Evolutionary conservation across 2,113 vertebrate genomes (phyloP), one percentile per base, ranked within the genome.

Genomic region (Tetrax tetrax): DNA sequence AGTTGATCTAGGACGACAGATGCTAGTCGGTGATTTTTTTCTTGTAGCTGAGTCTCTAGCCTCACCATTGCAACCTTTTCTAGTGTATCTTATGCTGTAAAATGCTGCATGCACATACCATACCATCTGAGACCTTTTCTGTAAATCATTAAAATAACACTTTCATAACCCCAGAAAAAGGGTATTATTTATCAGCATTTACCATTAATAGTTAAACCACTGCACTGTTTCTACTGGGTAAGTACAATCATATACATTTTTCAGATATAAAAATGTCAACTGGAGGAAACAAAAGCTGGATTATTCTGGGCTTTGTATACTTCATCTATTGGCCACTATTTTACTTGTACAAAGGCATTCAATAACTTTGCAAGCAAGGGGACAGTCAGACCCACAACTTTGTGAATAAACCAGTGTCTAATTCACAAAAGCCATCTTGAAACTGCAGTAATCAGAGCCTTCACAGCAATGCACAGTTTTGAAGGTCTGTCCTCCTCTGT

Each of bases 271-370:
- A 92, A 83, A 81, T 47, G 28, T 41, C 64, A 70, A 4, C 23
- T 72, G 87, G 41, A 78, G 13, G 37, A 91, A 89, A 96, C 54
- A 96, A 94, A 88, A 89, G n/a, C 51, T 84, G 25, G 22, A 66
- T 96, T 96, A 65, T 95, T 83, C 71, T 59, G 59, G 54, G 50
- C 25, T 70, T 92, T 53, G 53, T 74, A 45, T 66, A 48, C 19
- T 74, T 72, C 63, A 61, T 79, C 61, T 92, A 53, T 89, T 48
- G 81, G 37, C 50, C 59, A 81, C n/a, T 59, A 64, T 74, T 84
- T 91, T 50, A 86, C 63, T 66, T 66, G 28, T 35, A 78, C 51
- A 92, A 76, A 86, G 24, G n/a, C 20, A 57, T 60, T 90, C 65
- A 76, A 60, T 57, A 90, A 83, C 19, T 96, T 29, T 54, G 45